Evolutionary conservation across 2,797 vertebrate genomes (phyloP), one percentile per base, ranked within the genome.

Genomic region (Epinephelus coioides): DNA sequence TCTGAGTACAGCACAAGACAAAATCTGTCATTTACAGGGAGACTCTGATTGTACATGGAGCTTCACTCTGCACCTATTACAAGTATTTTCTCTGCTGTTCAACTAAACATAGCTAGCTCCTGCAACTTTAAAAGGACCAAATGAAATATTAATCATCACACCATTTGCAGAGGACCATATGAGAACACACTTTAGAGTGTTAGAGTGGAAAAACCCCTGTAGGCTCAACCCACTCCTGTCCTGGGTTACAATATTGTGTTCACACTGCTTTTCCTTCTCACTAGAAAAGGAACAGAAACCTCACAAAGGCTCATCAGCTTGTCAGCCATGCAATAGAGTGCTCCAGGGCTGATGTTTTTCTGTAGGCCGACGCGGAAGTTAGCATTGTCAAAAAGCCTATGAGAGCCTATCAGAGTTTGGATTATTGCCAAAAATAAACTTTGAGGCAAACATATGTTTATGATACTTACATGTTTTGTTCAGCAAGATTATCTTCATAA

Each of bases 81-180:
- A 74, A 57, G 47, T 64, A 62, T 72, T 81, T 75, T 69, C 67
- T 53, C 55, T 73, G 27, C 74, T 79, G 50, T 79, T 82, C 82
- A 60, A 85, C 88, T 82, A 89, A 92, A 89, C 79, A 88, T 74
- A 88, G 81, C 81, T 59, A 46, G 38, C 83, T 83, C 85, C 61
- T 82, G 84, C 86, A 88, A 88, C 80, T 93, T 89, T 90, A 85
- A 89, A 90, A 88, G 85, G 82, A 56, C 43, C 78, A 83, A 68
- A 91, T 95, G 80, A 94, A 95, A 93, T 93, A 95, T 95, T 94
- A 88, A 95, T 92, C 76, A 82, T 85, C 84, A 72, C 89, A 91
- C 88, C 91, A 92, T 91, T 94, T 94, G 85, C 86, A 88, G 82
- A 90, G 81, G 51, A 83, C 81, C 89, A 86, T 92, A 89, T 85